These are phyloP conservation scores for Phyllopteryx taeniolatus DNA, from an alignment of 2,113 vertebrate species.

Conservation along the genomic window DNA sequence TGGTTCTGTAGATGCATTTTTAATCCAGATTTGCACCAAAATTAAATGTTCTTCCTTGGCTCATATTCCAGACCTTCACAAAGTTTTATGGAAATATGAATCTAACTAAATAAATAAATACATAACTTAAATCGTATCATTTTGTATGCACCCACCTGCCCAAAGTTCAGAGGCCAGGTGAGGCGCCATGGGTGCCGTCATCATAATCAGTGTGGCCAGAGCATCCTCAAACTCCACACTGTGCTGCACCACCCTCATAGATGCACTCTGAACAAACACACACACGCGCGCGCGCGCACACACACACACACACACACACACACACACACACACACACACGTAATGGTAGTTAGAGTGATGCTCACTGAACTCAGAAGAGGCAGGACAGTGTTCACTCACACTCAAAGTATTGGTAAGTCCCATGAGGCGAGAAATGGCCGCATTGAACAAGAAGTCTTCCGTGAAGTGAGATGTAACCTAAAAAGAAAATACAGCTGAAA, in stretches of 20 bases:
- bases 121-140: not conserved
- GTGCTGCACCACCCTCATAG: constrained; percentile 77
- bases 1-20: not conserved
- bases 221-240: constrained; percentile 89
- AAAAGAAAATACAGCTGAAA: constrained; percentile 12
- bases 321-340: constrained; percentile 1
- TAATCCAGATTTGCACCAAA: not conserved
- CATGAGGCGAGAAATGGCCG: constrained; percentile 90
- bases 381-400: constrained; percentile 69
- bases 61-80: too few relatives aligned
- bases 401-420: constrained; percentile 82
- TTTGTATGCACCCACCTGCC: constrained; percentile 79
- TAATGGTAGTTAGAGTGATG: not conserved
- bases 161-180: constrained; percentile 92
- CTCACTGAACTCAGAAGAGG: not conserved
- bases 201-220: constrained; percentile 80
- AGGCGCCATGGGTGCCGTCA: constrained; percentile 90
- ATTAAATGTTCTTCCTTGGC: too few relatives aligned
- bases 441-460: constrained; percentile 87
- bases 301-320: constrained; percentile 1
- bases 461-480: constrained; percentile 87
- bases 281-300: not conserved
- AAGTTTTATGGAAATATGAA: not conserved
- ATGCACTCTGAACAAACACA: constrained; percentile 71
- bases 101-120: not conserved